A percentile compares a stretch with the other conserved stretches of the same genome.
Conservation (phyloP, 2,797 vertebrate genomes). For the Eulemur mongoz region DNA sequence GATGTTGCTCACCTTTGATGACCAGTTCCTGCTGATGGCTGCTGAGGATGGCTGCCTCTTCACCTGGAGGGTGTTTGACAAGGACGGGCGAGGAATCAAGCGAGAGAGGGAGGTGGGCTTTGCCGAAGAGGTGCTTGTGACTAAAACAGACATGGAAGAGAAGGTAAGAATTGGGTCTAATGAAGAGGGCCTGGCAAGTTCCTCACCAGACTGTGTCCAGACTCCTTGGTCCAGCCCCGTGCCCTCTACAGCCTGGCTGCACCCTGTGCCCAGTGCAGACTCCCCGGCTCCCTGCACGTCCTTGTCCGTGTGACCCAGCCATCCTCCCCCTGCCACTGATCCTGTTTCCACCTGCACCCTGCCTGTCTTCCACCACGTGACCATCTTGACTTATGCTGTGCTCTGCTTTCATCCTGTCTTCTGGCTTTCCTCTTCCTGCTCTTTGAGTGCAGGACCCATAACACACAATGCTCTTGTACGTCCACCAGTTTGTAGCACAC, state of each 20-base stretch:
- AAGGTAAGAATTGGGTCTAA: slow-evolving; percentile 86
- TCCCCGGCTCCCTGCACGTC: not conserved
- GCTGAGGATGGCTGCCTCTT: slow-evolving; percentile 93
- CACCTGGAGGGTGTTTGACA: slow-evolving; percentile 93
- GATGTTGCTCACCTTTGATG: slow-evolving; percentile 93
- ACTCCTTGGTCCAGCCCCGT: accelerated
- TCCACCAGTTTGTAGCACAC: not conserved
- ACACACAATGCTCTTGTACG: not conserved
- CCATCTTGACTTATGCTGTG: not conserved
- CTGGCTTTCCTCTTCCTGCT: not conserved
- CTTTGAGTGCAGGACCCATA: not conserved
- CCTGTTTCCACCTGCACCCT: not conserved
- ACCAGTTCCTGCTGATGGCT: slow-evolving; percentile 91
- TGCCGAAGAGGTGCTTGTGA: slow-evolving; percentile 94
- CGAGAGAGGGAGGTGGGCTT: slow-evolving; percentile 88
- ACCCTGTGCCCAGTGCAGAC: not conserved
- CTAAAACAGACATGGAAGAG: slow-evolving; percentile 93
- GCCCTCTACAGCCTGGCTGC: not conserved
- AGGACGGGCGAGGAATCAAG: slow-evolving; percentile 88
- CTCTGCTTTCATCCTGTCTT: not conserved
- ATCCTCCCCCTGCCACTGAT: not conserved
- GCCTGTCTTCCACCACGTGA: not conserved
- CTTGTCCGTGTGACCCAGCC: not conserved
- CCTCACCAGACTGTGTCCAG: not conserved
- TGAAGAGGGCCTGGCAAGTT: not conserved